Conservation (phyloP, 2,888 invertebrate genomes). For the Metellina segmentata region DNA sequence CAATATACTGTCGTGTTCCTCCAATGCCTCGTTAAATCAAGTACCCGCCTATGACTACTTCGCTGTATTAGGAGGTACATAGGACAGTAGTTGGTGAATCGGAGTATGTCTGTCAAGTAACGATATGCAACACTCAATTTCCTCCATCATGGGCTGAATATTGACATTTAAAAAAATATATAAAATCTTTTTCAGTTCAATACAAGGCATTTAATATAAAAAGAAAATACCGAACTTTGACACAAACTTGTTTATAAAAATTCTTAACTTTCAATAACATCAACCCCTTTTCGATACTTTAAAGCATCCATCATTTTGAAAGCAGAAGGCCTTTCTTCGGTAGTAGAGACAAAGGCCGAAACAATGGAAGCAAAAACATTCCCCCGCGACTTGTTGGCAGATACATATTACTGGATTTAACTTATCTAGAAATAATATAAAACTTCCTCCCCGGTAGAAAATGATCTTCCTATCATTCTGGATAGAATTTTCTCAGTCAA, state of each 20-base stretch:
- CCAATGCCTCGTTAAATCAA: no score
- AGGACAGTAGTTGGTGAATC: no score
- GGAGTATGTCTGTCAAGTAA: no score
- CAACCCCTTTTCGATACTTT: background rate
- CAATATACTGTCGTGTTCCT: no score
- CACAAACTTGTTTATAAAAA: background rate
- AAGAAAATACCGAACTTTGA: background rate
- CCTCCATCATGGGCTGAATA: background rate
- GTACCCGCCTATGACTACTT: no score
- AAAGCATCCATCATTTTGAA: background rate
- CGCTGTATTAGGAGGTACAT: no score
- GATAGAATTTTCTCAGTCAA: slow-evolving; percentile 43
- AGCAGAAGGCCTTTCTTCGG: background rate
- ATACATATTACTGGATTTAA: slow-evolving; percentile 41
- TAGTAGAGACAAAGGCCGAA: background rate
- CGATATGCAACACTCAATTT: no score
- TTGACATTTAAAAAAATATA: background rate
- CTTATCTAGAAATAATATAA: slow-evolving; percentile 44
- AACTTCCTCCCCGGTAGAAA: slow-evolving; percentile 21
- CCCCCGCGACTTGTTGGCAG: background rate
- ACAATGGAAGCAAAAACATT: background rate
- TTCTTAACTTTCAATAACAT: background rate
- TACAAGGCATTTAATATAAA: background rate
- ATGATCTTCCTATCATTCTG: slow-evolving; percentile 21
- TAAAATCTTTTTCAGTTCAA: background rate